Evolutionary conservation across 1,140 invertebrate species (phyloP), one percentile per base, ranked within the genome.

Genomic region (Panulirus ornatus): DNA sequence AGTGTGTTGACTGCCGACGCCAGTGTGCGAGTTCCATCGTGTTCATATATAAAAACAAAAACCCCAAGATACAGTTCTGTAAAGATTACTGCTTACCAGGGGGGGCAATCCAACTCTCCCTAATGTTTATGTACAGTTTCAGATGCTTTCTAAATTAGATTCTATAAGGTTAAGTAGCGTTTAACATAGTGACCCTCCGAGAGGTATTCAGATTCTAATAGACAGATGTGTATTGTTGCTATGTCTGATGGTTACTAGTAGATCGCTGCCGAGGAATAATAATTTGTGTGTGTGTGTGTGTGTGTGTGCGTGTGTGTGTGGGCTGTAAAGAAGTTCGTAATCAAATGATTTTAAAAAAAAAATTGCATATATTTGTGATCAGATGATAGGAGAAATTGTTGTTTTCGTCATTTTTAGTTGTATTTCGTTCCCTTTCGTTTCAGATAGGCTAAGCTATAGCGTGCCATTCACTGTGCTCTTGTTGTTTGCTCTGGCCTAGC

Each of bases 141-240:
- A 84, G 70, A 84, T 84, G 83, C 83, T 84, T 84, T 84, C 63
- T 34, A 73, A 84, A 84, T 84, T 84, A 73, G 63, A 71, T 84
- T 58, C 73, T 34, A 30, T 73, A 84, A 44, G 36, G 38, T 73
- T 70, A 84, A 47, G 66, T 84, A 84, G 63, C n/a, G n/a, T 73
- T 38, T 73, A 47, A n/a, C 73, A 42, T 70, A 73, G 66, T 63
- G 83, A 84, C 27, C 27, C 42, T n/a, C n/a, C n/a, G n/a, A n/a
- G 19, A 81, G 78, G 51, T 81, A 81, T 51, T 81, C 58, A 14
- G 58, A 81, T 58, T 51, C 30, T 79, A 51, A 36, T 38, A 81
- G 44, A 81, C 51, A 81, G 19, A 19, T 58, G 42, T n/a, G 42
- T 81, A 81, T 58, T 81, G 36, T 81, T 81, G 51, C 51, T 81